Evolutionary conservation across 2,797 vertebrate species (phyloP), one percentile per base, ranked within the genome.

Genomic region (Enoplosus armatus): DNA sequence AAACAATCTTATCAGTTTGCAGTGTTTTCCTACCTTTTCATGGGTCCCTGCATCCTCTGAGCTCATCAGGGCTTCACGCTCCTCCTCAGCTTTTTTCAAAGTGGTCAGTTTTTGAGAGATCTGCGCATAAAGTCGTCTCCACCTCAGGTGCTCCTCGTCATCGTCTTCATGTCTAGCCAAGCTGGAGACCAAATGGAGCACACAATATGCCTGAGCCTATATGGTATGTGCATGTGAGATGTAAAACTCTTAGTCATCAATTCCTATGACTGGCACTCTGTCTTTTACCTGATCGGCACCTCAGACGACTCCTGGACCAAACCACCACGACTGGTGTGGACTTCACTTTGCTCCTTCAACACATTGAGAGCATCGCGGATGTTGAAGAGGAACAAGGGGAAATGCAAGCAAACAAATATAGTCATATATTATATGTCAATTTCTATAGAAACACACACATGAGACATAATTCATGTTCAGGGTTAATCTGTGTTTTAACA

Each of bases 321-420:
- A 53, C 24, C 16, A 12, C 20, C 6, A 1, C 6, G 41, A 51
- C 33, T 56, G 61, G 89, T 89, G 62, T 92, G 79, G 58, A 93
- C 93, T 74, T 95, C 90, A 72, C 85, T 93, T 82, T 95, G 94
- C 72, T 95, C 90, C 27, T 80, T 79, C 35, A 85, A 77, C 71
- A 91, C 92, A 85, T 83, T 63, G 55, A 90, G 85, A 77, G 86
- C 41, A 63, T 93, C 89, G 96, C 96, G 73, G 15, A 85, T 5
- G 11, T 79, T 53, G 8, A 75, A 58, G 37, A 22, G 3, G 65
- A 54, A 47, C 37, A 56, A 72, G 4, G 6, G 4, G 7, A 55
- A 37, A n/a, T 0, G 0, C 14, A 29, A 41, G 39, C 2, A 51
- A 69, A 69, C 4, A 12, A 9, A 15, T 3, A 37, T 24, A 55